Percentiles rank a stretch among this genome's conserved stretches.
phyloP scores from a whole-genome alignment of 1,140 invertebrate genomes.

The Philopotamus ludificatus region DNA sequence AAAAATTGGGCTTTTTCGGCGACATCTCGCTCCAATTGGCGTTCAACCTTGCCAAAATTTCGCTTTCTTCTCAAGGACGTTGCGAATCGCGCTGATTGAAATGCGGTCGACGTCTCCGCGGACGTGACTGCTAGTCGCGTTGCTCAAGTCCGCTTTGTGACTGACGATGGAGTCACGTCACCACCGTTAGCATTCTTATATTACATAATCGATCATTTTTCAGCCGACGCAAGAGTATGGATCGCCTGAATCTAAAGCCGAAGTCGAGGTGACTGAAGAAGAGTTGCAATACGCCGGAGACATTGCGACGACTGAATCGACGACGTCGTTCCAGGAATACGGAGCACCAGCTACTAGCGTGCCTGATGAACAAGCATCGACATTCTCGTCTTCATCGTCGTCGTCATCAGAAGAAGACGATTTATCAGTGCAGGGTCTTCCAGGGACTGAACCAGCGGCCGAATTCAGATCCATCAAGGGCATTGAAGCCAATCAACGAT shows the following conservation, averaged over 20 bases:
- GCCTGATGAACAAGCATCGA: conserved; percentile 23
- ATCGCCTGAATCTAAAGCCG: conserved; percentile 11
- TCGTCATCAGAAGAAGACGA: conserved; percentile 13
- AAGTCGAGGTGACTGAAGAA: conserved; percentile 39
- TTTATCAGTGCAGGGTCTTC: conserved; percentile 37
- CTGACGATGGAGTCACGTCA: background rate
- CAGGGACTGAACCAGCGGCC: conserved; percentile 28
- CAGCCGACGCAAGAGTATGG: conserved; percentile 20
- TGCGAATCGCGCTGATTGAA: background rate
- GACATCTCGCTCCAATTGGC: too few relatives aligned
- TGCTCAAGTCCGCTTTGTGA: background rate
- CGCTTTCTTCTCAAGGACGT: background rate
- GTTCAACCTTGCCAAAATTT: background rate
- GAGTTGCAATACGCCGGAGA: conserved; percentile 38
- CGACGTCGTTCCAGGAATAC: conserved; percentile 31
- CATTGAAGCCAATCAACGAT: conserved; percentile 6
- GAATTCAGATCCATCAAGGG: conserved; percentile 33
- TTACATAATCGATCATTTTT: conserved; percentile 3
- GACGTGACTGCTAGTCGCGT: background rate
- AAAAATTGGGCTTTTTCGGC: too few relatives aligned
- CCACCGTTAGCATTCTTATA: background rate
- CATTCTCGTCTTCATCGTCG: background rate
- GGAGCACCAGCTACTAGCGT: conserved; percentile 24
- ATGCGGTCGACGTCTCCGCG: too few relatives aligned
- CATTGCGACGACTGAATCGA: conserved; percentile 34